phyloP scores from a whole-genome alignment of 2,888 invertebrate species.

The Drosophila rellima region DNA sequence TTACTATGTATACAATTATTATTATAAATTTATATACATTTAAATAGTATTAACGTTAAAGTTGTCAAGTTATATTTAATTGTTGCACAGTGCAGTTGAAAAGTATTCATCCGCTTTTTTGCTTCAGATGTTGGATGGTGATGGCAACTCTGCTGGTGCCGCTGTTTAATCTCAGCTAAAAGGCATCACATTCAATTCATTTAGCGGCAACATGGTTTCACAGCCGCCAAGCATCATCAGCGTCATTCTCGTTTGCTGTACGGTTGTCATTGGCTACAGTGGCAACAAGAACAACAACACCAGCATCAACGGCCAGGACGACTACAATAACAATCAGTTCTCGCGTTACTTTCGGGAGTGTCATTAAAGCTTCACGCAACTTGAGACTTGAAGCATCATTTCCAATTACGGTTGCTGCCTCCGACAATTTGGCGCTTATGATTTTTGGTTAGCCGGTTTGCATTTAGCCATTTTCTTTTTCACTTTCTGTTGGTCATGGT shows the following conservation, averaged over 20 bases:
- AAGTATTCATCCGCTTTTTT: conserved; percentile 18
- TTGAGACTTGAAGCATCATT: conserved; percentile 73
- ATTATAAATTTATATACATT: no score
- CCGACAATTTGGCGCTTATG: conserved; percentile 59
- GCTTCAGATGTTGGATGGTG: conserved; percentile 13
- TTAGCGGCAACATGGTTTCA: conserved; percentile 67
- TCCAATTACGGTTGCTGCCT: conserved; percentile 66
- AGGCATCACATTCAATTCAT: conserved; percentile 75
- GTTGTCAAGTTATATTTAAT: no score
- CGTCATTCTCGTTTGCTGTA: conserved; percentile 44
- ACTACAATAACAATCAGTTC: conserved; percentile 36
- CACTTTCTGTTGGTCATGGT: conserved; percentile 54
- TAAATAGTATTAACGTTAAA: no score
- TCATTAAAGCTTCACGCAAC: conserved; percentile 69
- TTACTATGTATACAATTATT: no score
- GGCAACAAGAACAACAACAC: conserved; percentile 2
- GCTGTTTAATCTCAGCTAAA: conserved; percentile 68
- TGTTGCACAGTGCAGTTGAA: conserved; percentile 43
- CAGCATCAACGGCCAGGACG: conserved; percentile 12
- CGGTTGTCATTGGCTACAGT: conserved; percentile 26
- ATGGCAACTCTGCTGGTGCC: conserved; percentile 28
- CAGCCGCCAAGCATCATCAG: conserved; percentile 53
- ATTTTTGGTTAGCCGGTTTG: conserved; percentile 60
- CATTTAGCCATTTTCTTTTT: conserved; percentile 18
- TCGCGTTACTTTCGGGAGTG: conserved; percentile 29